Base-by-base conservation (phyloP, 1,140 invertebrate species). In the Drosophila azteca region DNA sequence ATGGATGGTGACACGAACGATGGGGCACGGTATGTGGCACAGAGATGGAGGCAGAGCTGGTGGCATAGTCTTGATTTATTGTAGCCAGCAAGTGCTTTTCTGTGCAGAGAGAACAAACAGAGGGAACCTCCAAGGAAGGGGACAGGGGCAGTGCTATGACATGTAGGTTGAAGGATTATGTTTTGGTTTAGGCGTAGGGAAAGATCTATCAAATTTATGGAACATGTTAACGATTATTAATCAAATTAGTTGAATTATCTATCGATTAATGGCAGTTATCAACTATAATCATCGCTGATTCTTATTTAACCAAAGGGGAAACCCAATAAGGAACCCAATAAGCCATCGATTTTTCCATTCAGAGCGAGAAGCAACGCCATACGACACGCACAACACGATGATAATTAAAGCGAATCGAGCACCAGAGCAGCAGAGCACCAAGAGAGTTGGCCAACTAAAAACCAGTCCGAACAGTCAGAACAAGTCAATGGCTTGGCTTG, bases 41-140 rank as follows among this genome's bases (percentile, higher is more conserved):
- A 63, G 51, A 55, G 52, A 74, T 57, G 60, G 46, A 53, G 60
- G 73, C 51, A 55, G 69, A 73, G 17, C 0, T 64, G 59, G 57
- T 51, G 58, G 58, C 29, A 29, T 46, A 59, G 77, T 70, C 57
- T 78, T 79, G 77, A 79, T 79, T 79, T 79, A 79, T 79, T 20
- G 76, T 49, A 45, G 8, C 3, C 55, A 22, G 43, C 71, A 79
- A 79, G 77, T 70, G 77, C 77, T 79, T 46, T 45, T 22, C 13
- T 20, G 17, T 20, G 17, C 17, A 20, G 17, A 2, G 8, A 11
- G 9, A 35, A 35, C 31, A 35, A 35, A 35, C 31, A 35, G 29
- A 29, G 6, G 29, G 35, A 35, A 9, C 3, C 35, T 31, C 17
- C 17, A 20, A 20, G 17, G 29, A 8, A 31, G 6, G 29, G 7